Percentiles rank a stretch among this genome's conserved stretches.
phyloP scores from a whole-genome alignment of 2,797 vertebrate species.

The Leuciscus waleckii region DNA sequence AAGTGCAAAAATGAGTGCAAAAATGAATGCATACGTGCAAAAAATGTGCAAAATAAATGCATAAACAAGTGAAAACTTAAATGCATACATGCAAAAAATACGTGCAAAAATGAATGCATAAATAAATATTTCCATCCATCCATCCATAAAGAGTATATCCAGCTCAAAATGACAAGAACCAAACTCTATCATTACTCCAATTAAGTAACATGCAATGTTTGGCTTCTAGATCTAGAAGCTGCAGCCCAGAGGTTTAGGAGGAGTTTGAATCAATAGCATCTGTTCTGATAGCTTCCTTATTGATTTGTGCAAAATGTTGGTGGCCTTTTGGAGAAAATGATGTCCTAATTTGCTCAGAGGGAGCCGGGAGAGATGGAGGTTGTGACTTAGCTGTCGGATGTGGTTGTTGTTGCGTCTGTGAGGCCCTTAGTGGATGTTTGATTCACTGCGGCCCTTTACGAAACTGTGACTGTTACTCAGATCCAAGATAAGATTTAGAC shows the following conservation, averaged over 20 bases:
- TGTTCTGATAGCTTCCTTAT: constrained; percentile 37
- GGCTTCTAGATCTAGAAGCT: constrained; percentile 7
- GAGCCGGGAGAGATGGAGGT: constrained; percentile 14
- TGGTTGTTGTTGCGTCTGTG: constrained; percentile 1
- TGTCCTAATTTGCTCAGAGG: constrained; percentile 29
- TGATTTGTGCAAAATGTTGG: constrained; percentile 24
- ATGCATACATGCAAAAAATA: neutral
- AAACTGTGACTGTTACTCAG: neutral
- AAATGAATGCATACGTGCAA: neutral
- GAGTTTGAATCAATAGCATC: constrained; percentile 37
- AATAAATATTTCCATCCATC: neutral
- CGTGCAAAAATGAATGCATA: neutral
- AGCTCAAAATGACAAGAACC: neutral
- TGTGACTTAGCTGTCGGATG: constrained; percentile 16
- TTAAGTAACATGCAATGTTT: neutral
- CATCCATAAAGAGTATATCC: neutral
- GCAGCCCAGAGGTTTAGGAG: neutral
- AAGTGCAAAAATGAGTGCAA: neutral
- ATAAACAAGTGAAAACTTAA: neutral
- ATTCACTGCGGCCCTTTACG: neutral
- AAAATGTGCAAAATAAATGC: neutral
- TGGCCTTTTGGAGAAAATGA: constrained; percentile 13
- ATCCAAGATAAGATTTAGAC: neutral
- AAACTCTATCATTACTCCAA: neutral
- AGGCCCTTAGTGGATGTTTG: constrained; percentile 9